Evolutionary conservation across 1,140 invertebrate species (phyloP).

Genomic region (Drosophila biarmipes): DNA sequence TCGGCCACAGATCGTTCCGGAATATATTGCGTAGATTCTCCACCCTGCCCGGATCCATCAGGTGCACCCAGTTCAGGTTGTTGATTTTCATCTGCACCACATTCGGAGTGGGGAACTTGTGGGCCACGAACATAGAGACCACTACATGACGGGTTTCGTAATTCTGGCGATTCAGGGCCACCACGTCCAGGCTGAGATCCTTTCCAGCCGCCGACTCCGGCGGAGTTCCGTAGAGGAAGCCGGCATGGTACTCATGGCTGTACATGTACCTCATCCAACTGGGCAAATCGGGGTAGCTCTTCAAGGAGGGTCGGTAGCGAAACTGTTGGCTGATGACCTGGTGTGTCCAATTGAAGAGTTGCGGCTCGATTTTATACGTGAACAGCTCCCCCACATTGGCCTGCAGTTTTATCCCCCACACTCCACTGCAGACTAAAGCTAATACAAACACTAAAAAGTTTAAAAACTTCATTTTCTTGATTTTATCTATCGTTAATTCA

Average conservation of each 20-base stretch:
- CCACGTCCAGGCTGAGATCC: constrained; percentile 88
- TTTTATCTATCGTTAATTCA: constrained; percentile 7
- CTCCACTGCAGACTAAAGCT: constrained; percentile 1
- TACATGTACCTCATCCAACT: constrained; percentile 93
- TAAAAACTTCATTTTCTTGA: constrained; percentile 45
- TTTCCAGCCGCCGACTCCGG: constrained; percentile 87
- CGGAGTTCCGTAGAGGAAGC: constrained; percentile 92
- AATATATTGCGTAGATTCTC: constrained; percentile 91
- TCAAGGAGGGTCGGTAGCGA: constrained; percentile 74
- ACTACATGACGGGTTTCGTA: constrained; percentile 90
- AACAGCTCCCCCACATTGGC: constrained; percentile 88
- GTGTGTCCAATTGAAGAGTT: constrained; percentile 89
- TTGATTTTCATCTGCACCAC: constrained; percentile 95
- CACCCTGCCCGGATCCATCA: constrained; percentile 85
- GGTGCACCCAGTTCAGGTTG: constrained; percentile 89
- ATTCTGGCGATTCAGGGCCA: constrained; percentile 90
- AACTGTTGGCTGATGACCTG: constrained; percentile 85
- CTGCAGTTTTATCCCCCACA: constrained; percentile 39
- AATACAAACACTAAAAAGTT: constrained; percentile 28
- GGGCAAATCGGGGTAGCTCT: constrained; percentile 90
- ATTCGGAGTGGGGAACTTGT: constrained; percentile 89
- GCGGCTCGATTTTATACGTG: constrained; percentile 87
- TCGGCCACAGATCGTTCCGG: constrained; percentile 87
- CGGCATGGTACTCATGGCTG: constrained; percentile 89
- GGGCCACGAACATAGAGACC: constrained; percentile 87